phyloP scores from a whole-genome alignment of 1,140 invertebrate species.

The Solen grandis region DNA sequence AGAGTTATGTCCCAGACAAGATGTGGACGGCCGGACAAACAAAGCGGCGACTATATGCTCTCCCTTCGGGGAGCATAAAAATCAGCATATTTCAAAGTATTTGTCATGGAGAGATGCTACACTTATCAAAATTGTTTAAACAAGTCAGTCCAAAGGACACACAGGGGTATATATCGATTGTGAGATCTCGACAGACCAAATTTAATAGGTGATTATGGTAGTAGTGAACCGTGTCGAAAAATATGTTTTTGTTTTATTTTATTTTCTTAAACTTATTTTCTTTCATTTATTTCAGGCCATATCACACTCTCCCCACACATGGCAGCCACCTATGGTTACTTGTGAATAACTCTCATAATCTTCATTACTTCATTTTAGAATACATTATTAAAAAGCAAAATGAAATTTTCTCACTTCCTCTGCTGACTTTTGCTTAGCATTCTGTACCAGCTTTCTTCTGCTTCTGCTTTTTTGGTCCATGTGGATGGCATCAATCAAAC shows the following conservation, averaged over 20 bases:
- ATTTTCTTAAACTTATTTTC: neutral
- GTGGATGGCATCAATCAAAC: too few relatives aligned
- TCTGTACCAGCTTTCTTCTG: too few relatives aligned
- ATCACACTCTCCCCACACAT: neutral
- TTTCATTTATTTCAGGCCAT: neutral
- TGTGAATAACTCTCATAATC: neutral
- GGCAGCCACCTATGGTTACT: neutral
- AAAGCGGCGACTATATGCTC: too few relatives aligned
- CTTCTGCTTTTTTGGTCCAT: too few relatives aligned
- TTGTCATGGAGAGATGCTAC: neutral
- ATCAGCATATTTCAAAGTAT: neutral
- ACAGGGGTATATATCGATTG: neutral
- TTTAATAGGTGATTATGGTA: neutral
- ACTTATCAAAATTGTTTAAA: neutral
- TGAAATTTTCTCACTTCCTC: neutral
- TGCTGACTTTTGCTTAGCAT: neutral
- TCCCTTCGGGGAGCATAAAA: too few relatives aligned
- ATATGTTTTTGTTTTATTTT: neutral
- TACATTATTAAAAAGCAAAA: neutral
- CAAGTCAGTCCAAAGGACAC: neutral
- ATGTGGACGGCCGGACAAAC: too few relatives aligned
- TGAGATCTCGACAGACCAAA: neutral
- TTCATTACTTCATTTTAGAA: too few relatives aligned
- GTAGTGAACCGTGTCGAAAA: neutral
- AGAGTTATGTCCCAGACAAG: too few relatives aligned